A percentile compares a stretch with the other conserved stretches of the same genome.
These are phyloP conservation scores for Tamandua tetradactyla DNA, from an alignment of 2,797 vertebrate genomes.

Conservation along the genomic window DNA sequence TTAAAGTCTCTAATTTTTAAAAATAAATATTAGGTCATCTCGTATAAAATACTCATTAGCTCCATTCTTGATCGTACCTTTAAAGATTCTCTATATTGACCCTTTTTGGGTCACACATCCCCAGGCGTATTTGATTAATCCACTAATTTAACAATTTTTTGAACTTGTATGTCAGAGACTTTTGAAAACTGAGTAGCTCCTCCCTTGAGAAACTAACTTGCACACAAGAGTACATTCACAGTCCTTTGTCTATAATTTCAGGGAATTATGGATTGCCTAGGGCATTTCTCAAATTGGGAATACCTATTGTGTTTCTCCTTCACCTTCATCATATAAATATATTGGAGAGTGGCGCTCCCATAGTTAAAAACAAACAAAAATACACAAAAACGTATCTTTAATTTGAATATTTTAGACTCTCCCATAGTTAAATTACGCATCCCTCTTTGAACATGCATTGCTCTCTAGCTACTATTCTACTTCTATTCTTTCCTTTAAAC, in stretches of 20 bases:
- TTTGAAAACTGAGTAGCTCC: background rate
- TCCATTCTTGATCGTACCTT: conserved; percentile 10
- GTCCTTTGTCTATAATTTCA: background rate
- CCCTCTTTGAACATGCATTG: background rate
- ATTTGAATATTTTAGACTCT: background rate
- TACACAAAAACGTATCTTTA: background rate
- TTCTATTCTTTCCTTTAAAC: background rate
- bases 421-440: background rate
- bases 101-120: background rate
- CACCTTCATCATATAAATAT: background rate
- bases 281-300: background rate
- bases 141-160: background rate
- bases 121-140: conserved; percentile 19
- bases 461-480: background rate
- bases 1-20: background rate
- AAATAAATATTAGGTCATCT: background rate
- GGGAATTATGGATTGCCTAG: background rate
- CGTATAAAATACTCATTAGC: background rate
- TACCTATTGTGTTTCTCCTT: background rate
- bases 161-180: background rate
- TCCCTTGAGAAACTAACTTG: background rate
- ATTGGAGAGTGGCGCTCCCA: background rate
- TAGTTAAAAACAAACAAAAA: background rate
- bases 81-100: background rate
- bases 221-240: background rate